A percentile compares a stretch with the other conserved stretches of the same genome.
phyloP scores from a whole-genome alignment of 2,797 vertebrate species.

The Platyrinchus mystaceus region DNA sequence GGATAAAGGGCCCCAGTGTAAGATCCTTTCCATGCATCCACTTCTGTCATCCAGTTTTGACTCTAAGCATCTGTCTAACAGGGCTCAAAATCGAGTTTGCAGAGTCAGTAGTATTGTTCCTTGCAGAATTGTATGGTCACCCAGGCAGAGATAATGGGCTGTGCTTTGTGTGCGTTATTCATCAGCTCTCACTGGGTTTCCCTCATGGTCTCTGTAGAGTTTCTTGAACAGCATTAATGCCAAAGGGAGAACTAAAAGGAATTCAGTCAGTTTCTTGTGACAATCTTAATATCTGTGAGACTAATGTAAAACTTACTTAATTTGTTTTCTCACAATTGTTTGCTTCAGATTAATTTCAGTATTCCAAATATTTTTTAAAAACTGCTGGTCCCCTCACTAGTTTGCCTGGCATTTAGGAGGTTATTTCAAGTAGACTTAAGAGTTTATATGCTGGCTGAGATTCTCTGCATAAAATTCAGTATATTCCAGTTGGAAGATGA shows the following conservation, averaged over 20 bases:
- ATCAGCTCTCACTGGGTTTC: neutral
- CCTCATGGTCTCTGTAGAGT: neutral
- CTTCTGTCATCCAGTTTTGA: neutral
- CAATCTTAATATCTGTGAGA: neutral
- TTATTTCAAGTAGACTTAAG: neutral
- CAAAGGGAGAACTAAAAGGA: neutral
- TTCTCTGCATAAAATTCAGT: neutral
- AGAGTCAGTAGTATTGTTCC: neutral
- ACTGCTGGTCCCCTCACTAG: neutral
- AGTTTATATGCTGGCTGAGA: neutral
- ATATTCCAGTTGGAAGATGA: neutral
- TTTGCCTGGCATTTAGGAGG: neutral
- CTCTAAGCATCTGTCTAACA: neutral
- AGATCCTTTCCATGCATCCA: neutral
- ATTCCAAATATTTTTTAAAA: neutral
- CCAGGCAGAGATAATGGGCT: neutral
- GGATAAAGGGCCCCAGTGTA: neutral
- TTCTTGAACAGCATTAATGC: neutral
- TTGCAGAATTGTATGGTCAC: neutral
- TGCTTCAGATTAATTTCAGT: neutral
- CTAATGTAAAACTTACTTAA: neutral
- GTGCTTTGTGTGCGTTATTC: neutral
- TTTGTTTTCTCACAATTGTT: neutral
- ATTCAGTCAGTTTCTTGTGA: neutral
- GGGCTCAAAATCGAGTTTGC: neutral